Evolutionary conservation across 2,797 vertebrate genomes (phyloP).

Genomic region (Acrossocheilus wenchowensis): DNA sequence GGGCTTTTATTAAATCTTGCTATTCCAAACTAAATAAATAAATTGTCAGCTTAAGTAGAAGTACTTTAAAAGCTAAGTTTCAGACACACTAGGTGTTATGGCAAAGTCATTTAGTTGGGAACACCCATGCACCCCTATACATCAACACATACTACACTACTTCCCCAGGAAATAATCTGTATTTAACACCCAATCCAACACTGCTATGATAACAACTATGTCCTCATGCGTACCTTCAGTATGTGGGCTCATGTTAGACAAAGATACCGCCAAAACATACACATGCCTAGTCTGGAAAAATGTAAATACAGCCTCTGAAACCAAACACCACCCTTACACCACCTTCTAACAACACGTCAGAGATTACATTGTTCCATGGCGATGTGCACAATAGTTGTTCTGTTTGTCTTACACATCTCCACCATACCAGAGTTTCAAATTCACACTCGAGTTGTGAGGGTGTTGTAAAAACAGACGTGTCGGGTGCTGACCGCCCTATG

Average conservation of each 20-base stretch:
- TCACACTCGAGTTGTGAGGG: constrained; percentile 19
- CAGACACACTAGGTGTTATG: background rate
- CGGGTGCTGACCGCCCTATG: background rate
- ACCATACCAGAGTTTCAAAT: constrained; percentile 25
- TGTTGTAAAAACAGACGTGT: constrained; percentile 16
- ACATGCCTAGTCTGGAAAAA: constrained; percentile 22
- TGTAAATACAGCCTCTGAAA: constrained; percentile 42
- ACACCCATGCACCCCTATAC: constrained; percentile 6
- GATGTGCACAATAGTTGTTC: constrained; percentile 20
- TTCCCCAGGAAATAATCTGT: constrained; percentile 19
- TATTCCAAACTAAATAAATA: background rate
- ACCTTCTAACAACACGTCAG: constrained; percentile 30
- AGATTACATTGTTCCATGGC: constrained; percentile 31
- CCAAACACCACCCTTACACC: constrained; percentile 39
- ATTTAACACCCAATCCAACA: constrained; percentile 8
- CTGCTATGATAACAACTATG: constrained; percentile 29
- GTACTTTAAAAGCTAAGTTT: background rate
- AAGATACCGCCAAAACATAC: constrained; percentile 51
- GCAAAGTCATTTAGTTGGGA: background rate
- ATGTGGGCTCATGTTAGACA: constrained; percentile 46
- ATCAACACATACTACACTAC: background rate
- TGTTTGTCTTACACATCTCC: constrained; percentile 25
- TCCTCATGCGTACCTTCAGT: constrained; percentile 28
- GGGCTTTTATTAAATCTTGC: no score
- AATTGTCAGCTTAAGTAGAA: background rate